phyloP scores from a whole-genome alignment of 2,888 invertebrate genomes.

The Idaea dimidiata region DNA sequence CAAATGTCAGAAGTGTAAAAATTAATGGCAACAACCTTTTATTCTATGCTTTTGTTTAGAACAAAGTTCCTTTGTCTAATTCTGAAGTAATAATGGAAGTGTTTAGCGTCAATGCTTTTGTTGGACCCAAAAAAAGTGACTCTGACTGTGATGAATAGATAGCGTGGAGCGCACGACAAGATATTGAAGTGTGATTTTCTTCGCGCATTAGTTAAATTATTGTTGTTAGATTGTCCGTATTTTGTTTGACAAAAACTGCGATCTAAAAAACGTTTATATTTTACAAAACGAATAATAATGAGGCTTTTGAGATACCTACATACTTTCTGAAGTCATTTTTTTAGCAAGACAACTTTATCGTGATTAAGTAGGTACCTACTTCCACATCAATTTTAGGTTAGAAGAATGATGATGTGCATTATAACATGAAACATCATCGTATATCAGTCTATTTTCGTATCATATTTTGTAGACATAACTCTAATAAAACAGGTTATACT shows the following conservation, averaged over 20 bases:
- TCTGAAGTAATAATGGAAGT: constrained; percentile 72
- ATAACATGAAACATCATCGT: constrained; percentile 14
- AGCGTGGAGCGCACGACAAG: constrained; percentile 69
- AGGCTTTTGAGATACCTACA: constrained; percentile 7
- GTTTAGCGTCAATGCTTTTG: constrained; percentile 77
- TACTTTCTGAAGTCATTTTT: neutral
- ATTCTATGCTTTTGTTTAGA: constrained; percentile 69
- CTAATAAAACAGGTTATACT: constrained; percentile 41
- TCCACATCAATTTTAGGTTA: neutral
- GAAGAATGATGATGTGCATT: neutral
- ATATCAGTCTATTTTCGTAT: constrained; percentile 8
- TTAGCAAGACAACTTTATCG: neutral
- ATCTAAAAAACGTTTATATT: neutral
- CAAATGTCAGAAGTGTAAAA: constrained; percentile 72
- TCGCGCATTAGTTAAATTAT: constrained; percentile 60
- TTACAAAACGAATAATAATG: too few species aligned
- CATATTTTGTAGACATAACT: constrained; percentile 15
- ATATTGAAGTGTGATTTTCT: constrained; percentile 62
- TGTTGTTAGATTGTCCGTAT: constrained; percentile 30
- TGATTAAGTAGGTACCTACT: neutral
- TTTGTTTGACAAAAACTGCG: constrained; percentile 17
- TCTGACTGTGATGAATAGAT: constrained; percentile 59
- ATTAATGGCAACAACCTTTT: constrained; percentile 77
- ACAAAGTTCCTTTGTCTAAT: constrained; percentile 75
- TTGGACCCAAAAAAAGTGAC: constrained; percentile 65